Percentiles rank a stretch among this genome's conserved stretches.
Evolutionary conservation across 1,140 invertebrate species (phyloP).

Genomic region (Drosophila novamexicana): DNA sequence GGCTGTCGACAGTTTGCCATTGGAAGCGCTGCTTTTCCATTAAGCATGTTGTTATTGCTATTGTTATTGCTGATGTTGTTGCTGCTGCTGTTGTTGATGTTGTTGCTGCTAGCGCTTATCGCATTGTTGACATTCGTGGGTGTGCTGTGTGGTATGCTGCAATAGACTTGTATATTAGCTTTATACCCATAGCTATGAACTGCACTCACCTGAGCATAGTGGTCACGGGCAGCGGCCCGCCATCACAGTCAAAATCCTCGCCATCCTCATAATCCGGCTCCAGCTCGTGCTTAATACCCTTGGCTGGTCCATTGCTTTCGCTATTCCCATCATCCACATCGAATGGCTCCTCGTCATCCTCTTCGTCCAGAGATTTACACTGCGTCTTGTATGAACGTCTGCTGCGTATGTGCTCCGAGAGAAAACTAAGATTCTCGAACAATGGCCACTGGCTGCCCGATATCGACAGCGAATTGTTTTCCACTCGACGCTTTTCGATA

Average conservation of each 20-base stretch:
- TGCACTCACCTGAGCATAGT: constrained; percentile 65
- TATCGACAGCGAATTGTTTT: constrained; percentile 48
- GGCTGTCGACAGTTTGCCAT: constrained; percentile 35
- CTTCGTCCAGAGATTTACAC: constrained; percentile 29
- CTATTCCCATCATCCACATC: constrained; percentile 55
- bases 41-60: constrained; percentile 33
- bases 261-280: constrained; percentile 49
- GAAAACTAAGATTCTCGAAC: constrained; percentile 76
- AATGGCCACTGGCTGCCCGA: constrained; percentile 77
- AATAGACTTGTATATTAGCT: constrained; percentile 10
- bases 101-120: constrained; percentile 7
- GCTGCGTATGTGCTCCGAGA: constrained; percentile 78
- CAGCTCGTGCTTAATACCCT: constrained; percentile 57
- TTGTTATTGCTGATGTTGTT: background rate
- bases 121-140: constrained; percentile 30
- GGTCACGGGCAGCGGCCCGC: constrained; percentile 64
- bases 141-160: constrained; percentile 54
- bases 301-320: constrained; percentile 55
- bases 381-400: constrained; percentile 76
- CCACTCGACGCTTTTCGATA: constrained; percentile 80
- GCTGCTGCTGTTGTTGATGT: constrained; percentile 41
- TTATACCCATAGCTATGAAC: background rate
- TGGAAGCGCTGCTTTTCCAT: constrained; percentile 32
- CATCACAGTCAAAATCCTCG: constrained; percentile 58
- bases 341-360: constrained; percentile 52